A percentile compares a stretch with the other conserved stretches of the same genome.
These are phyloP conservation scores for Lasioglossum morio DNA, from an alignment of 2,888 invertebrate species.

Conservation along the genomic window DNA sequence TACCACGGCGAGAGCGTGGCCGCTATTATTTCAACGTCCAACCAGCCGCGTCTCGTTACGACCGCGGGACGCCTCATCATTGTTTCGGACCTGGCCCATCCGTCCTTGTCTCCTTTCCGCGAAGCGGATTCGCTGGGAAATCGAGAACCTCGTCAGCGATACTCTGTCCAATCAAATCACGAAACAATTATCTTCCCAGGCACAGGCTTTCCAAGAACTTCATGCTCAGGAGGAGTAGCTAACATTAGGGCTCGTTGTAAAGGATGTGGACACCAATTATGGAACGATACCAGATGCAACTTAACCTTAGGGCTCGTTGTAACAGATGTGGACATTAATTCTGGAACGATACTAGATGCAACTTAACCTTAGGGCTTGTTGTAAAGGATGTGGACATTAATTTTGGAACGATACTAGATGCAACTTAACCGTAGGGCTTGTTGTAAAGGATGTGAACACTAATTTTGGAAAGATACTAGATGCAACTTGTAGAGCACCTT, in stretches of 20 bases:
- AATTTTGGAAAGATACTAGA: neutral
- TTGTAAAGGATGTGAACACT: neutral
- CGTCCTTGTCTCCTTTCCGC: conserved; percentile 33
- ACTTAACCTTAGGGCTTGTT: neutral
- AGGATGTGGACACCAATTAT: neutral
- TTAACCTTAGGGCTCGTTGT: neutral
- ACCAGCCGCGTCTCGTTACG: conserved; percentile 54
- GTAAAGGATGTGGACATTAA: neutral
- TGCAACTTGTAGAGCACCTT: neutral
- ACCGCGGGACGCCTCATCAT: conserved; percentile 51
- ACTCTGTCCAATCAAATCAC: neutral
- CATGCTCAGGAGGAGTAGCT: neutral
- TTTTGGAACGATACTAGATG: neutral
- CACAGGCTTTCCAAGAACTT: neutral
- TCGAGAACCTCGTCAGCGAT: neutral
- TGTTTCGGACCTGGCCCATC: conserved; percentile 48
- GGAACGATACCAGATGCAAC: neutral
- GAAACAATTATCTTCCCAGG: neutral
- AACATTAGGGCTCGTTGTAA: neutral
- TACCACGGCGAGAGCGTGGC: conserved; percentile 18
- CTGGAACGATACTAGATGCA: neutral
- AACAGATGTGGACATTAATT: neutral
- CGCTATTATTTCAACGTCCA: conserved; percentile 58
- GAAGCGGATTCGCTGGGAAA: neutral
- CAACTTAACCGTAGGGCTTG: neutral